Base-by-base conservation (phyloP, 2,888 invertebrate genomes). In the Zele albiditarsus region DNA sequence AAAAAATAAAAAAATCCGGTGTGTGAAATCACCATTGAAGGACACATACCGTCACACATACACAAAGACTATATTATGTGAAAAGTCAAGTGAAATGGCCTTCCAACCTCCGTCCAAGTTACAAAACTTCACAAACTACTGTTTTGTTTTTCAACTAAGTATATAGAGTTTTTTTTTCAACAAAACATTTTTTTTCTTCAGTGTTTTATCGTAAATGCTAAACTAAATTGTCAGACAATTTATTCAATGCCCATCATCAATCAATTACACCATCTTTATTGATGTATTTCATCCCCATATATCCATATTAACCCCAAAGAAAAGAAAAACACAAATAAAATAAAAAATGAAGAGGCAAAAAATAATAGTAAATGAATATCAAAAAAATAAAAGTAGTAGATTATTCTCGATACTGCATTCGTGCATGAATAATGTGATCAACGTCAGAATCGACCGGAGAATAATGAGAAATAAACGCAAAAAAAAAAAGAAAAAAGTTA, bases 51-150 rank as follows among this genome's bases (percentile, higher is more conserved):
- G 46, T 46, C 4, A 46, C 46, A n/a, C n/a, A 46, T 14, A 46
- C 6, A 46, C 3, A 46, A n/a, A 46, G 3, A 46, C n/a, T 46
- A 14, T 10, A 20, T 20, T 53, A 20, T 8, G 8, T 53, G 20
- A 23, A 53, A 53, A 53, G 53, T 53, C 53, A 53, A 53, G 53
- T 53, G 53, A 53, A 20, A 53, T 53, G 53, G 20, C 53, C 53
- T 53, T 53, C 23, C 8, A 53, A 20, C 53, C 20, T 8, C 23
- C 23, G n/a, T 53, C 23, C 6, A 53, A 53, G 6, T 53, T 20
- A 20, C n/a, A n/a, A 53, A 53, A 53, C 53, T 53, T 23, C 4
- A 20, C 53, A 20, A 53, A 53, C 53, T 53, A n/a, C 8, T 46
- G n/a, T n/a, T 46, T 46, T 46, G n/a, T 46, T 46, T 3, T 46